Evolutionary conservation across 2,113 vertebrate species (phyloP).

Genomic region (Phylloscopus trochiloides): DNA sequence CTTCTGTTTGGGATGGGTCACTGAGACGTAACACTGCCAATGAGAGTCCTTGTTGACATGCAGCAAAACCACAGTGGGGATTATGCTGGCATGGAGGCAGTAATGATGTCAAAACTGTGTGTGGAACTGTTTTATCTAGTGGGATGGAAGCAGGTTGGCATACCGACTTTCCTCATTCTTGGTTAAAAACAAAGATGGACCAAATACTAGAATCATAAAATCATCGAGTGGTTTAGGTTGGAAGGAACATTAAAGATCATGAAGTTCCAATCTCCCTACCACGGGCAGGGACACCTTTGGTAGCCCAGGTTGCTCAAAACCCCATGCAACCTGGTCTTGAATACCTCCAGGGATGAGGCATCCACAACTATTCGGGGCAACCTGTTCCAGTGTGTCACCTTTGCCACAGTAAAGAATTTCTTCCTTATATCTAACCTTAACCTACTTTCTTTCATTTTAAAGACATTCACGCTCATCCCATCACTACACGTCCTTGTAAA

Average conservation of each 20-base stretch:
- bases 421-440: background rate
- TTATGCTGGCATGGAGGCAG: background rate
- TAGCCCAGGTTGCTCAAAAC: background rate
- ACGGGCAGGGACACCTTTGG: background rate
- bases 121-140: background rate
- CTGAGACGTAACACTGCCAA: rapidly evolving
- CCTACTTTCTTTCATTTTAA: background rate
- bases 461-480: background rate
- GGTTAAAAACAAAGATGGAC: background rate
- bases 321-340: background rate
- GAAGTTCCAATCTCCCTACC: background rate
- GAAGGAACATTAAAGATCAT: background rate
- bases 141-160: background rate
- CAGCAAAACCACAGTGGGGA: background rate
- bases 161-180: background rate
- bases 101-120: background rate
- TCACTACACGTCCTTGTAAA: background rate
- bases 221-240: background rate
- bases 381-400: background rate
- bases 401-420: background rate
- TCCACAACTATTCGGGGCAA: background rate
- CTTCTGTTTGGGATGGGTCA: background rate
- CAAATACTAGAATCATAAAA: background rate
- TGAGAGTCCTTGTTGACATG: rapidly evolving
- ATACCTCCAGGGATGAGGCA: background rate